Conservation (phyloP, 2,888 invertebrate species). For the Eurytoma adleriae region DNA sequence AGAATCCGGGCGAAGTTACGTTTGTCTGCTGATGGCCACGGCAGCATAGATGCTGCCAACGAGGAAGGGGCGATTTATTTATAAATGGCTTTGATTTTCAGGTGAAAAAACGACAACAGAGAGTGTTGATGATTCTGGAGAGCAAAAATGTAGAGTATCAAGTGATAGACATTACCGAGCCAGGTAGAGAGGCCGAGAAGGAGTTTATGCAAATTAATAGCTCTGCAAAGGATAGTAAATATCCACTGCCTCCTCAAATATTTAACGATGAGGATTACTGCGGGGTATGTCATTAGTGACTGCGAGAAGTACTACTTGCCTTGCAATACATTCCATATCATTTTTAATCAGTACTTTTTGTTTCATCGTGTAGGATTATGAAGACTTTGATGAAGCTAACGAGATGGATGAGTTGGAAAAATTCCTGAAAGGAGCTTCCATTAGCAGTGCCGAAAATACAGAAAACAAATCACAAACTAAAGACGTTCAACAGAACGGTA, state of each 20-base stretch:
- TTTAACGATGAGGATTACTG: conserved; percentile 95
- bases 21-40: not conserved
- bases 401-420: conserved; percentile 93
- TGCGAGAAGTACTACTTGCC: not conserved
- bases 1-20: no score
- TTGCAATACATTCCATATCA: not conserved
- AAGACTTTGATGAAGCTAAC: conserved; percentile 93
- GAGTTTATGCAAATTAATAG: conserved; percentile 95
- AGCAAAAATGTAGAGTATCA: conserved; percentile 93
- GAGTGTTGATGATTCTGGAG: conserved; percentile 94
- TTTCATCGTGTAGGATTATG: conserved; percentile 86
- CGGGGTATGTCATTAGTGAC: conserved; percentile 82
- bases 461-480: conserved; percentile 67
- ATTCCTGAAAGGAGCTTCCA: conserved; percentile 86
- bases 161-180: conserved; percentile 95
- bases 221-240: conserved; percentile 85
- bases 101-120: conserved; percentile 97
- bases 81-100: conserved; percentile 76
- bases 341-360: not conserved
- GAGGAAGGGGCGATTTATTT: conserved; percentile 11
- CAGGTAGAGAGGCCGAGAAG: conserved; percentile 91
- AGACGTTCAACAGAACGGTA: conserved; percentile 72
- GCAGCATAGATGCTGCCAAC: not conserved
- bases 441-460: conserved; percentile 75
- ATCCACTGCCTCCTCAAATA: conserved; percentile 94